Evolutionary conservation across 2,113 vertebrate species (phyloP).

Genomic region (Pedetes capensis): DNA sequence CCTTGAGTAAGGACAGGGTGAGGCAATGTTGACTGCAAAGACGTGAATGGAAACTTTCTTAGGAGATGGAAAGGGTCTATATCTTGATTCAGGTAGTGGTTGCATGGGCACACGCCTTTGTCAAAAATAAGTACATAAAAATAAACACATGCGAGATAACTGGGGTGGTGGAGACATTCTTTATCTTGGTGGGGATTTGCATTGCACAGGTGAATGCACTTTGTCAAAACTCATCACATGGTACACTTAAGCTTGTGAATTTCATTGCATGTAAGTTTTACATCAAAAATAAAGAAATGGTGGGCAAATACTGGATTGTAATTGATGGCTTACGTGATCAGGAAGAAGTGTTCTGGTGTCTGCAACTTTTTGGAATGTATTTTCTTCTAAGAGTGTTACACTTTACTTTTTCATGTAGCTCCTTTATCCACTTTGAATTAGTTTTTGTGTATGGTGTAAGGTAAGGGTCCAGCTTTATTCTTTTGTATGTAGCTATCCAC

Average conservation of each 20-base stretch:
- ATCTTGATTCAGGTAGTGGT: not conserved
- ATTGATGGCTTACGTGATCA: not conserved
- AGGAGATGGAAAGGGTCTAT: not conserved
- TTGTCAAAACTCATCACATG: not conserved
- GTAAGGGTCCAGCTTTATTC: too few species aligned
- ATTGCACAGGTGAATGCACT: not conserved
- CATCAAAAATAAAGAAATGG: not conserved
- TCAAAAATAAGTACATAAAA: slow-evolving; percentile 64
- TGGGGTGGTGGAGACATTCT: not conserved
- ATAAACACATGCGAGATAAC: slow-evolving; percentile 12
- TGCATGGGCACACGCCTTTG: not conserved
- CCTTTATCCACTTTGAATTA: too few species aligned
- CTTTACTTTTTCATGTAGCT: too few species aligned
- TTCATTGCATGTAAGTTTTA: not conserved
- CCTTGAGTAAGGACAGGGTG: not conserved
- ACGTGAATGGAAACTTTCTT: not conserved
- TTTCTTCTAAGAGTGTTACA: too few species aligned
- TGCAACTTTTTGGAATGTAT: not conserved
- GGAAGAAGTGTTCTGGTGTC: not conserved
- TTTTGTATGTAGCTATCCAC: too few species aligned
- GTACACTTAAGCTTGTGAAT: not conserved
- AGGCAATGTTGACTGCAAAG: not conserved
- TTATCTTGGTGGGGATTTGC: slow-evolving; percentile 47
- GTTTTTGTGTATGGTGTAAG: not conserved
- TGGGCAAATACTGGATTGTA: not conserved